These are phyloP conservation scores for Lydus trimaculatus DNA, from an alignment of 2,888 invertebrate species.

Conservation along the genomic window DNA sequence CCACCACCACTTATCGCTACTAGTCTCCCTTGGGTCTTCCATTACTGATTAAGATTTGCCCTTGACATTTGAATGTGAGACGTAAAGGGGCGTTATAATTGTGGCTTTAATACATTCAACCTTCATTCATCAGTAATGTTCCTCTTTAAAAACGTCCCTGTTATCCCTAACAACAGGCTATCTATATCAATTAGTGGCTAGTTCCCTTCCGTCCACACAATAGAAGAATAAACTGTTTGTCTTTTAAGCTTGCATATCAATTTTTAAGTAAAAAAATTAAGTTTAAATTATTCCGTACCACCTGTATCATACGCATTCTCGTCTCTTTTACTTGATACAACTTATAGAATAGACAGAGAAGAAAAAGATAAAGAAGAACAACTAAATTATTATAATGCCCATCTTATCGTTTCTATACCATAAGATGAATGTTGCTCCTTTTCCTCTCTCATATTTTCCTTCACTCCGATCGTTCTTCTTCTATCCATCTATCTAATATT, in stretches of 20 bases:
- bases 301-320: not conserved
- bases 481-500: not conserved
- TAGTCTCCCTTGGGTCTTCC: constrained; percentile 1
- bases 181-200: not conserved
- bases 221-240: not conserved
- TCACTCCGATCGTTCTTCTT: not conserved
- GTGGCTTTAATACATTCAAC: not conserved
- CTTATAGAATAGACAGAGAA: not conserved
- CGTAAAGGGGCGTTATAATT: constrained; percentile 1
- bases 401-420: not conserved
- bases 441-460: not conserved
- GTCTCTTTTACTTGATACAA: not conserved
- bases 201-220: not conserved
- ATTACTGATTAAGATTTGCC: not conserved
- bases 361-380: not conserved
- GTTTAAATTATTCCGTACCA: not conserved
- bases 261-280: too few relatives aligned
- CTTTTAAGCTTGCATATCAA: not conserved
- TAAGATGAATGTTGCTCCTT: not conserved
- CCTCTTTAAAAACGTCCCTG: not conserved
- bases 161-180: not conserved
- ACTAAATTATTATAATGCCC: not conserved
- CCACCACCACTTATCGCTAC: too few relatives aligned
- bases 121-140: not conserved
- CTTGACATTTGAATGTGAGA: not conserved